Conservation (phyloP, 2,888 invertebrate genomes). For the Limnephilus rhombicus region DNA sequence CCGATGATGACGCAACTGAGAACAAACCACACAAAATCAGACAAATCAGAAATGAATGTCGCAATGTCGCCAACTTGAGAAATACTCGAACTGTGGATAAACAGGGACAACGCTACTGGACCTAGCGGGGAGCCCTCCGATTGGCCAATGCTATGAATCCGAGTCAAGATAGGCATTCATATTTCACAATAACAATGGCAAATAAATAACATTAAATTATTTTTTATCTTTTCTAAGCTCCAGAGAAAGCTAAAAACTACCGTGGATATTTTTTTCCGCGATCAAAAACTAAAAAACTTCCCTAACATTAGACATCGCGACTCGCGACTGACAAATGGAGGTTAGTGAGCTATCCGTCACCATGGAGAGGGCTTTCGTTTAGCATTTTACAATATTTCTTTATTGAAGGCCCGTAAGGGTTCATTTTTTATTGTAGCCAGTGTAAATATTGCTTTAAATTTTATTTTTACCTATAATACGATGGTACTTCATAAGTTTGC, state of each 20-base stretch:
- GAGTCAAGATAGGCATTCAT: conserved; percentile 55
- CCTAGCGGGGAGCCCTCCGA: conserved; percentile 32
- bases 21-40: background rate
- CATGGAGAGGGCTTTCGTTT: conserved; percentile 77
- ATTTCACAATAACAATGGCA: conserved; percentile 56
- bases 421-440: conserved; percentile 34
- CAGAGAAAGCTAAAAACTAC: background rate
- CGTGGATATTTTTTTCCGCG: conserved; percentile 29
- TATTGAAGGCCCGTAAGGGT: conserved; percentile 41
- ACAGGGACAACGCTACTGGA: conserved; percentile 43
- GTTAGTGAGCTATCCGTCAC: conserved; percentile 73
- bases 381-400: conserved; percentile 65
- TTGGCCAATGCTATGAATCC: conserved; percentile 41
- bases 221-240: conserved; percentile 12
- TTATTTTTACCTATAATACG: conserved; percentile 11
- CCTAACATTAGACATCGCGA: conserved; percentile 25
- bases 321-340: conserved; percentile 56
- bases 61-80: conserved; percentile 31
- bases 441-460: conserved; percentile 44
- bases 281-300: conserved; percentile 28
- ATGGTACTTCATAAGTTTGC: conserved; percentile 26
- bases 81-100: background rate
- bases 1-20: conserved; percentile 73
- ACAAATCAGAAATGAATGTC: conserved; percentile 1
- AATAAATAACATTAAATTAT: conserved; percentile 43